Evolutionary conservation across 2,888 invertebrate genomes (phyloP).

Genomic region (Plusia festucae): DNA sequence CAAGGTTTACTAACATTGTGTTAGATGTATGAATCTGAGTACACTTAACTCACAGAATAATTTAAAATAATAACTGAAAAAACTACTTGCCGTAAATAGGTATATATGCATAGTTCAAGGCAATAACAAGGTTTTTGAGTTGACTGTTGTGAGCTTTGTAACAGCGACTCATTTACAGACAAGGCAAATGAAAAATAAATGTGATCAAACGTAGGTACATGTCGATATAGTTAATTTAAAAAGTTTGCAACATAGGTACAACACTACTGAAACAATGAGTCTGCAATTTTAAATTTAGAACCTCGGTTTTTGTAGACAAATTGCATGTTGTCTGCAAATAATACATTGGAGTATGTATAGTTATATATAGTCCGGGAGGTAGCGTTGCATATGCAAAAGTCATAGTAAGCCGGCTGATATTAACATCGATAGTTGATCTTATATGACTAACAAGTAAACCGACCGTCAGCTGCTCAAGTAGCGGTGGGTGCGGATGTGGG

Average conservation of each 20-base stretch:
- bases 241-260: neutral
- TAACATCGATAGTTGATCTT: too few relatives aligned
- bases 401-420: too few relatives aligned
- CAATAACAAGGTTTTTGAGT: constrained; percentile 23
- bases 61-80: neutral
- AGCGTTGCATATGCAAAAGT: too few relatives aligned
- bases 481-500: too few relatives aligned
- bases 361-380: too few relatives aligned
- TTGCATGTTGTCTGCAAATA: constrained; percentile 39
- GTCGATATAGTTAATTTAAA: neutral
- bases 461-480: too few relatives aligned
- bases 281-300: constrained; percentile 35
- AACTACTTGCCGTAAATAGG: neutral
- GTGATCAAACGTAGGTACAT: neutral
- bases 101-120: constrained; percentile 12
- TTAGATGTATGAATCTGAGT: neutral
- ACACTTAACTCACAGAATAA: neutral
- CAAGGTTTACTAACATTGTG: too few relatives aligned
- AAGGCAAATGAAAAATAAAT: neutral
- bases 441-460: too few relatives aligned
- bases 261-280: constrained; percentile 20
- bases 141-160: constrained; percentile 18
- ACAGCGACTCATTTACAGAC: neutral
- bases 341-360: constrained; percentile 31
- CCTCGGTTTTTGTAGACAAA: constrained; percentile 53